phyloP scores from a whole-genome alignment of 2,797 vertebrate species.

The Falco peregrinus region DNA sequence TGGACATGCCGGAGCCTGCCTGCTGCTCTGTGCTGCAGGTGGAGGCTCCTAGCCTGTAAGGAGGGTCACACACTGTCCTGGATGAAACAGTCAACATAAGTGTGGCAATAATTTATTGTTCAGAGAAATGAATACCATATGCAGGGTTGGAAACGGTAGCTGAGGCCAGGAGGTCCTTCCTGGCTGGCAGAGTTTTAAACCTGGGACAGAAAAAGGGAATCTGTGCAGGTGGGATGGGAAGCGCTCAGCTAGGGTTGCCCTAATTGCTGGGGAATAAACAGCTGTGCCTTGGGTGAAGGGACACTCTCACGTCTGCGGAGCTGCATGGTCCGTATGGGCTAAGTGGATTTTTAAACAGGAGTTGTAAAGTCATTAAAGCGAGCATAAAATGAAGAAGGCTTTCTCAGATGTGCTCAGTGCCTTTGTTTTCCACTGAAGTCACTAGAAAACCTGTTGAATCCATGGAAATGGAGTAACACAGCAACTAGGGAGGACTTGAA shows the following conservation, averaged over 20 bases:
- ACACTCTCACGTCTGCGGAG: not conserved
- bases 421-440: not conserved
- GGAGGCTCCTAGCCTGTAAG: not conserved
- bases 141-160: accelerated
- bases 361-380: not conserved
- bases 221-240: not conserved
- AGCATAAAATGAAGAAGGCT: not conserved
- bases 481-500: not conserved
- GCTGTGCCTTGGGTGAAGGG: accelerated
- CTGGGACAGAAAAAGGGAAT: not conserved
- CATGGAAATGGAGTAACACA: not conserved
- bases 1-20: not conserved
- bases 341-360: not conserved
- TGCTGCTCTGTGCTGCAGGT: not conserved
- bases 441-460: not conserved
- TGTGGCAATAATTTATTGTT: not conserved
- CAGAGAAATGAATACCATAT: accelerated
- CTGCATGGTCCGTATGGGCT: accelerated
- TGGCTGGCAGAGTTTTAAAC: not conserved
- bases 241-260: not conserved
- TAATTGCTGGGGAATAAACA: not conserved
- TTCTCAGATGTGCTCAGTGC: not conserved
- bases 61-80: too few species aligned
- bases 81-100: not conserved
- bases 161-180: not conserved